Conservation (phyloP, 1,140 invertebrate species). For the Thaumatotibia leucotreta region DNA sequence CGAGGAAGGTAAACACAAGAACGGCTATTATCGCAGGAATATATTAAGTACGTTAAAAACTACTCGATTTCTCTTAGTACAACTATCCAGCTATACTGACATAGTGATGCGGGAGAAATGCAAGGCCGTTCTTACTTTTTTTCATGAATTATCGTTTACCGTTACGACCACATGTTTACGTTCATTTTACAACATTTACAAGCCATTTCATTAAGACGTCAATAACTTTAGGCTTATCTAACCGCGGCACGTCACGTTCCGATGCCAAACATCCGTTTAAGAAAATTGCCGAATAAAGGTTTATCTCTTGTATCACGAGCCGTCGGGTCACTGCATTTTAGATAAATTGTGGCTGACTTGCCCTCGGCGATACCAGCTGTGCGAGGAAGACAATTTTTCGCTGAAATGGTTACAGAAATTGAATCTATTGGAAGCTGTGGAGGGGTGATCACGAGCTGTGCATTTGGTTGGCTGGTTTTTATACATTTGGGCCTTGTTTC, state of each 20-base stretch:
- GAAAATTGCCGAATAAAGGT: slow-evolving; percentile 12
- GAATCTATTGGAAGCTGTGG: slow-evolving; percentile 27
- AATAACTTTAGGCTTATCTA: neutral
- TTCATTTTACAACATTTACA: neutral
- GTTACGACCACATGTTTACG: neutral
- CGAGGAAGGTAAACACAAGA: no score
- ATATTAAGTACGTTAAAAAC: no score
- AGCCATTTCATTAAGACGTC: neutral
- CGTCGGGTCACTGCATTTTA: neutral
- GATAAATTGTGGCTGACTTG: slow-evolving; percentile 1
- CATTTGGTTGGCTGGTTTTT: neutral
- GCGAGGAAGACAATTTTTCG: slow-evolving; percentile 34
- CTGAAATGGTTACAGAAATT: slow-evolving; percentile 33
- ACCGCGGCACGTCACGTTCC: neutral
- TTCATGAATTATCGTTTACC: no score
- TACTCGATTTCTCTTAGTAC: no score
- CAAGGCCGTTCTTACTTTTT: no score
- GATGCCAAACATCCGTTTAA: neutral
- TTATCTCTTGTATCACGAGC: neutral
- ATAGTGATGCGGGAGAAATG: no score
- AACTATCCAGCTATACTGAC: no score
- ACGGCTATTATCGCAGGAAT: no score
- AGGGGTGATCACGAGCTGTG: neutral
- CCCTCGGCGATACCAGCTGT: slow-evolving; percentile 5
- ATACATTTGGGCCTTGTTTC: slow-evolving; percentile 12